These are phyloP conservation scores for Epizoanthus illoricatus DNA, from an alignment of 92 coral and sea anemone species.

Conservation along the genomic window DNA sequence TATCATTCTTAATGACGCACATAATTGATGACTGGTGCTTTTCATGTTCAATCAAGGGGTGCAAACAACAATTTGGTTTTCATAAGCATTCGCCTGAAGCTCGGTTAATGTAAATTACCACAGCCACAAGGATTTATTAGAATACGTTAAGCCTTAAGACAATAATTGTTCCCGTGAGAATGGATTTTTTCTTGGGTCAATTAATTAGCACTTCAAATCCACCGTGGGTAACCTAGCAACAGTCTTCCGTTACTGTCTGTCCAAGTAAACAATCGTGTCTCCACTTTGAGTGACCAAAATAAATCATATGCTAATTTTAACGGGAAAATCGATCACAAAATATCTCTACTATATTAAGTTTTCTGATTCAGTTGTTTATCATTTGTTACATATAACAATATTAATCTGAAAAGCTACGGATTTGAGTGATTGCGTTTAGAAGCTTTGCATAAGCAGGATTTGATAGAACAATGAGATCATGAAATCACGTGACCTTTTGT, in stretches of 20 bases:
- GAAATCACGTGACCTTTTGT: too few relatives aligned
- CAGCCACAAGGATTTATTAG: background rate
- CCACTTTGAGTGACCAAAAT: background rate
- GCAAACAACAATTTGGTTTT: background rate
- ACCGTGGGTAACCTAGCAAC: background rate
- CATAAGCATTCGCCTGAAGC: background rate
- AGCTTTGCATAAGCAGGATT: too few relatives aligned
- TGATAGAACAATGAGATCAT: too few relatives aligned
- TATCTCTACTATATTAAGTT: too few relatives aligned
- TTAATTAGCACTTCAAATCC: slow-evolving; percentile 1
- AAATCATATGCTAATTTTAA: background rate
- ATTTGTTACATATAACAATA: too few relatives aligned
- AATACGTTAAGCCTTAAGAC: background rate
- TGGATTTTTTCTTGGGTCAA: background rate
- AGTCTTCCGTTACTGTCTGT: background rate
- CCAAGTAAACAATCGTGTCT: background rate
- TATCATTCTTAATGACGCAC: background rate
- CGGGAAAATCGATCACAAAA: too few relatives aligned
- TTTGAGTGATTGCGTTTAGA: too few relatives aligned
- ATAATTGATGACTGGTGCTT: background rate
- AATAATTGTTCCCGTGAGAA: background rate
- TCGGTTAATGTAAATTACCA: slow-evolving; percentile 1
- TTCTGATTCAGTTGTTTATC: too few relatives aligned
- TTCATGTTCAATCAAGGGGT: slow-evolving; percentile 12
- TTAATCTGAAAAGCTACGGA: too few relatives aligned